These are phyloP conservation scores for Salmo trutta DNA, from an alignment of 2,797 vertebrate species.

Conservation along the genomic window DNA sequence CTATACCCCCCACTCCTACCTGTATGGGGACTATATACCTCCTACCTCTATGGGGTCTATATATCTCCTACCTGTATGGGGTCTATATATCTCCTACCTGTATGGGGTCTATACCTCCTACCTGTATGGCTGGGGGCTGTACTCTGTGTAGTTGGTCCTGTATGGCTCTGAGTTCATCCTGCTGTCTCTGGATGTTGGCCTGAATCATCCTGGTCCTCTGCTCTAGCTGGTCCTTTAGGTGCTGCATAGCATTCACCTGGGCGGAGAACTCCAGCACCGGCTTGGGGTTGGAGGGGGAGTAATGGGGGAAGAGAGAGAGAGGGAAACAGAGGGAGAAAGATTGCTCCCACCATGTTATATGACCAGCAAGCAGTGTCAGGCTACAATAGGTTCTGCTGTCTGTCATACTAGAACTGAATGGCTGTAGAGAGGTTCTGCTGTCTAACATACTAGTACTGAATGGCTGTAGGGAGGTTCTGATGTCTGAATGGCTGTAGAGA, in stretches of 20 bases:
- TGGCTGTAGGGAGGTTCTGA: no score
- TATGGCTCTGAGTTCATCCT: conserved; percentile 83
- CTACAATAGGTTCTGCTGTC: no score
- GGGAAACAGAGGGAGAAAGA: not conserved
- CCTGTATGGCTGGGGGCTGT: conserved; percentile 82
- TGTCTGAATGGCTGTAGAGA: no score
- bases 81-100: no score
- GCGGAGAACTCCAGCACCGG: conserved; percentile 79
- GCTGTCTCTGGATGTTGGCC: conserved; percentile 84
- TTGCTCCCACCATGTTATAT: not conserved
- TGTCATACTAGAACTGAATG: no score
- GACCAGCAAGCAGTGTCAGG: not conserved
- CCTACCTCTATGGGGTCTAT: no score
- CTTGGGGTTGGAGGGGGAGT: conserved; percentile 25
- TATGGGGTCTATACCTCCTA: no score
- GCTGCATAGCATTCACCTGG: conserved; percentile 86
- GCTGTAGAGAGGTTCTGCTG: no score
- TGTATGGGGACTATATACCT: no score
- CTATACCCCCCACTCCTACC: no score
- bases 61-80: no score
- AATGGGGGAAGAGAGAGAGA: not conserved
- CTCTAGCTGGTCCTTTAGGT: conserved; percentile 87
- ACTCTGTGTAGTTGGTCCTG: conserved; percentile 86
- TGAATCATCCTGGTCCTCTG: conserved; percentile 84
- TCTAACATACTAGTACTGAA: no score